These are phyloP conservation scores for Gymnothorax javanicus DNA, from an alignment of 2,797 vertebrate genomes.

Conservation along the genomic window DNA sequence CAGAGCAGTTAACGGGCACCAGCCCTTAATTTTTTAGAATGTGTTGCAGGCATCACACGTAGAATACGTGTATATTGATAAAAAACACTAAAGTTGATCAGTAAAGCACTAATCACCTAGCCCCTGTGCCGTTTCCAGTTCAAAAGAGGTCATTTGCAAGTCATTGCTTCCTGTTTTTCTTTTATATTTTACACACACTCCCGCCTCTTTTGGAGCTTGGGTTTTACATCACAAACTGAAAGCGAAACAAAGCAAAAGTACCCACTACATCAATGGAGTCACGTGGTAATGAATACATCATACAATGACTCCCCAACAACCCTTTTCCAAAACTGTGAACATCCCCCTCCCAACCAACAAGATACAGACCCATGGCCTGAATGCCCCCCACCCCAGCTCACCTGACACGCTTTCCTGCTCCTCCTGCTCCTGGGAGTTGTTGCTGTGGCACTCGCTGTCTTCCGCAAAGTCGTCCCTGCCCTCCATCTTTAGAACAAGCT, in stretches of 20 bases:
- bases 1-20: too few relatives aligned
- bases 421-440: constrained; percentile 73
- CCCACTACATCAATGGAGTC: background rate
- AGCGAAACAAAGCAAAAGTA: background rate
- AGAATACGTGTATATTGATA: too few relatives aligned
- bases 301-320: background rate
- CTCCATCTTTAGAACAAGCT: constrained; percentile 77
- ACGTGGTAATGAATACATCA: background rate
- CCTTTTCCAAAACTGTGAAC: background rate
- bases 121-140: too few relatives aligned
- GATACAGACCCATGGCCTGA: background rate
- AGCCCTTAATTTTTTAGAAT: too few relatives aligned
- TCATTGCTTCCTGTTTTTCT: too few relatives aligned
- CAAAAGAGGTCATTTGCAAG: too few relatives aligned
- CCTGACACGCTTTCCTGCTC: constrained; percentile 78
- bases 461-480: constrained; percentile 76
- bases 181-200: too few relatives aligned
- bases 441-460: constrained; percentile 76
- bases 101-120: too few relatives aligned
- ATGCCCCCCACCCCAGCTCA: constrained; percentile 48
- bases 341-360: background rate
- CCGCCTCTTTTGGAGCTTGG: too few relatives aligned
- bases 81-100: too few relatives aligned
- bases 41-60: too few relatives aligned
- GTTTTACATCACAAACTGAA: too few relatives aligned